phyloP scores from a whole-genome alignment of 2,888 invertebrate species.

The Cryptocephalus moraei region DNA sequence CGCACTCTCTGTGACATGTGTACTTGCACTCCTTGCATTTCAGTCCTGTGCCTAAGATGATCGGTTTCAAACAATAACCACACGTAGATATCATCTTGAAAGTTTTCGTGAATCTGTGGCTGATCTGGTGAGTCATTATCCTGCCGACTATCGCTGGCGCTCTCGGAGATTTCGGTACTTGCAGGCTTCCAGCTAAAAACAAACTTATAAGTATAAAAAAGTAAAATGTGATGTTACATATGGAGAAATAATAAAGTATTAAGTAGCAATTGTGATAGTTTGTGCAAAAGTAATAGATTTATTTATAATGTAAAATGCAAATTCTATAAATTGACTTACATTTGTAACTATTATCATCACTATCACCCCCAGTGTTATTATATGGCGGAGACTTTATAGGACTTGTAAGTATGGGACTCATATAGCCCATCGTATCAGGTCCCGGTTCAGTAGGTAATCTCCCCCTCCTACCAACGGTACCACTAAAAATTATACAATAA shows the following conservation, averaged over 20 bases:
- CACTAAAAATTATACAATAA: conserved; percentile 19
- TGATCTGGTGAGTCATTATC: conserved; percentile 80
- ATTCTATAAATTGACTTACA: conserved; percentile 23
- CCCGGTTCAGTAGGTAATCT: conserved; percentile 52
- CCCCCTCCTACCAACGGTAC: conserved; percentile 34
- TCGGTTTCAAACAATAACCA: conserved; percentile 64
- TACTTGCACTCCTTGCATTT: conserved; percentile 95
- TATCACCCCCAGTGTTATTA: conserved; percentile 36
- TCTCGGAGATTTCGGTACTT: conserved; percentile 49
- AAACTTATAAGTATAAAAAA: no score
- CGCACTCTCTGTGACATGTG: conserved; percentile 81
- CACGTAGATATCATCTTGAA: conserved; percentile 84
- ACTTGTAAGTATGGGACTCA: conserved; percentile 42
- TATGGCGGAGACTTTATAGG: conserved; percentile 53
- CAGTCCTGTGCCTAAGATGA: conserved; percentile 59
- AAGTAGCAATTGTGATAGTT: no score
- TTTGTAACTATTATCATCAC: conserved; percentile 44
- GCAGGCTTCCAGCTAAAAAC: conserved; percentile 38
- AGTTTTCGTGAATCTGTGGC: conserved; percentile 81
- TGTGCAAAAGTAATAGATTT: no score
- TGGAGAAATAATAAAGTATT: no score
- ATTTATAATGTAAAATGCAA: conserved; percentile 1
- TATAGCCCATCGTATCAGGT: conserved; percentile 40
- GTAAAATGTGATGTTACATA: no score
- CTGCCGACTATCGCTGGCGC: conserved; percentile 44